Percentiles rank a stretch among this genome's conserved stretches.
Evolutionary conservation across 2,113 vertebrate genomes (phyloP).

Genomic region (Anseranas semipalmata): DNA sequence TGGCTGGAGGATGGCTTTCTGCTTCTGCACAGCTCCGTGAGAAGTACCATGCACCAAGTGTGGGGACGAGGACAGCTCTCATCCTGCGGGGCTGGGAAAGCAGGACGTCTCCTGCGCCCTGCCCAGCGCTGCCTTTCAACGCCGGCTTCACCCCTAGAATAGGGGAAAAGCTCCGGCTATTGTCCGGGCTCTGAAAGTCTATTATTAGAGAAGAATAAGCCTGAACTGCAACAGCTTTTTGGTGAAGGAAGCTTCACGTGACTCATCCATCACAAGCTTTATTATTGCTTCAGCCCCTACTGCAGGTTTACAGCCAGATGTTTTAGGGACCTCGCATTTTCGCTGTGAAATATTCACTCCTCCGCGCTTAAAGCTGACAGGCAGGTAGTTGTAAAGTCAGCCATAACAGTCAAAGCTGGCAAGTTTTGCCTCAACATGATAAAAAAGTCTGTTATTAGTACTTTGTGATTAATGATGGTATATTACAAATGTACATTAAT

Average conservation of each 20-base stretch:
- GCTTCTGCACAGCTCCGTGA: fast-evolving
- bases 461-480: conserved; percentile 74
- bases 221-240: conserved; percentile 30
- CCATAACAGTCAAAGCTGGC: conserved; percentile 70
- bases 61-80: neutral
- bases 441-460: conserved; percentile 73
- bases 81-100: neutral
- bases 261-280: conserved; percentile 61
- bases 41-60: neutral
- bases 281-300: conserved; percentile 57
- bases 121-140: neutral
- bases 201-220: conserved; percentile 9
- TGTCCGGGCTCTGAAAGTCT: conserved; percentile 40
- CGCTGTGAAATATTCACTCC: conserved; percentile 71
- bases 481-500: conserved; percentile 67
- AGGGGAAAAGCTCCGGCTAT: neutral
- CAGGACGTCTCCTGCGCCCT: neutral
- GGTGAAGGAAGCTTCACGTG: conserved; percentile 49
- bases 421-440: conserved; percentile 71
- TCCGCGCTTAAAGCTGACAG: conserved; percentile 71
- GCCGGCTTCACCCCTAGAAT: neutral
- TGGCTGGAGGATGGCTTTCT: neutral
- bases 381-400: conserved; percentile 75
- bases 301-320: conserved; percentile 72
- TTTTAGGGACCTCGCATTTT: conserved; percentile 69